A percentile compares a stretch with the other conserved stretches of the same genome.
phyloP scores from a whole-genome alignment of 2,797 vertebrate species.

The Fratercula arctica region DNA sequence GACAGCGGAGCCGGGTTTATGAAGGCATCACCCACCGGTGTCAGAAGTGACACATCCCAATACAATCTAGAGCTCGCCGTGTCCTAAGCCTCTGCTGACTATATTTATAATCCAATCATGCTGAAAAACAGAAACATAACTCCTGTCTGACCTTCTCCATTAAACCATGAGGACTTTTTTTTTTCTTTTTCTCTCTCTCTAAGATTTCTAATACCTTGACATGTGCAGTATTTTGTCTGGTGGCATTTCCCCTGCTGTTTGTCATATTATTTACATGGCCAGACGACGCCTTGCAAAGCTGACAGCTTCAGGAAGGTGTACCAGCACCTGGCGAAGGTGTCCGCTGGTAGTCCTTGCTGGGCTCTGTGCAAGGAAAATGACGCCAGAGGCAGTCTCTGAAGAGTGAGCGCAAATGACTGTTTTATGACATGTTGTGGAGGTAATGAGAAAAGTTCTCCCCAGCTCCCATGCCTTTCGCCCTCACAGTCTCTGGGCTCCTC shows the following conservation, averaged over 20 bases:
- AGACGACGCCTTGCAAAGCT: not conserved
- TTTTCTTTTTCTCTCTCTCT: not conserved
- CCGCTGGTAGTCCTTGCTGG: not conserved
- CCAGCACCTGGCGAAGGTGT: not conserved
- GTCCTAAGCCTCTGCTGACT: not conserved
- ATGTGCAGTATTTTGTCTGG: not conserved
- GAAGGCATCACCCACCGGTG: not conserved
- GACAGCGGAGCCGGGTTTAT: not conserved
- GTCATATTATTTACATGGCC: not conserved
- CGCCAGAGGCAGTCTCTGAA: not conserved
- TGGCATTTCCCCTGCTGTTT: not conserved
- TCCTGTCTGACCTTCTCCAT: slow-evolving; percentile 17
- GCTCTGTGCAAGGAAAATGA: not conserved
- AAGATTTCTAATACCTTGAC: not conserved
- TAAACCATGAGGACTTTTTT: not conserved
- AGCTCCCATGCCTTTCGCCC: not conserved
- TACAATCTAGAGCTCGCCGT: not conserved
- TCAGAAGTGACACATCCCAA: not conserved
- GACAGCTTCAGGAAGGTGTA: not conserved
- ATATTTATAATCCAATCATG: slow-evolving; percentile 50
- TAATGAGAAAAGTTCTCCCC: slow-evolving; percentile 17
- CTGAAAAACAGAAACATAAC: slow-evolving; percentile 18
- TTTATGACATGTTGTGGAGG: not conserved
- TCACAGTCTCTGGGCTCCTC: not conserved
- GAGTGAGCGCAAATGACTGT: not conserved